phyloP scores from a whole-genome alignment of 2,113 vertebrate species.

The Corydoras maculifer region DNA sequence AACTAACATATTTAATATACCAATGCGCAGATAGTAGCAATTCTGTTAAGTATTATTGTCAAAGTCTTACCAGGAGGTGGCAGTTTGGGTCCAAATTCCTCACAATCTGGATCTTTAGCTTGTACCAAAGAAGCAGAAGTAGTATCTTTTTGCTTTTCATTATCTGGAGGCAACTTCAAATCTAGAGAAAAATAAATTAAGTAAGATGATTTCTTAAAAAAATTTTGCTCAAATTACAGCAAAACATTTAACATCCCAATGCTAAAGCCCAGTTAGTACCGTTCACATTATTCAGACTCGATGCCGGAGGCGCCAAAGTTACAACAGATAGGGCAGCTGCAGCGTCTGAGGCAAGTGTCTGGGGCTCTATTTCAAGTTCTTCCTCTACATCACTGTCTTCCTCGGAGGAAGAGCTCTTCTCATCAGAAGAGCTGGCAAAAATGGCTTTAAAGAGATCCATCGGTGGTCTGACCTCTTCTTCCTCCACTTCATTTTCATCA shows the following conservation, averaged over 20 bases:
- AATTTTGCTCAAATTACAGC: too few relatives aligned
- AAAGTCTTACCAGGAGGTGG: conserved; percentile 65
- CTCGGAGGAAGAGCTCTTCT: conserved; percentile 82
- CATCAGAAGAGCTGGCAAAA: conserved; percentile 86
- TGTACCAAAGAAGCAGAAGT: conserved; percentile 22
- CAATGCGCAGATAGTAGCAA: neutral
- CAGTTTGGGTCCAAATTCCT: conserved; percentile 88
- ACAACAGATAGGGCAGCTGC: neutral
- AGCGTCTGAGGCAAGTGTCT: conserved; percentile 37
- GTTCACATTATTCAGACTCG: neutral
- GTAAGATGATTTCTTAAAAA: too few relatives aligned
- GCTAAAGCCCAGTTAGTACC: neutral
- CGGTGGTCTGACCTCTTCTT: conserved; percentile 73
- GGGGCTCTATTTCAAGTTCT: neutral
- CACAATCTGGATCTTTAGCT: conserved; percentile 37
- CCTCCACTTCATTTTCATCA: conserved; percentile 52
- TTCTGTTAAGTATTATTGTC: too few relatives aligned
- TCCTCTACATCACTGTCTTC: conserved; percentile 63
- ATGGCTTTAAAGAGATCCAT: conserved; percentile 96
- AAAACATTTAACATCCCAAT: too few relatives aligned
- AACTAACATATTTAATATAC: too few relatives aligned
- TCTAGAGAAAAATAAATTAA: neutral
- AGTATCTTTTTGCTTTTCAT: neutral
- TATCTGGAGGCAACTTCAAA: neutral
- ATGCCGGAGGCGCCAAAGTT: neutral